Base-by-base conservation (phyloP, 2,113 vertebrate species). In the Vimba vimba region DNA sequence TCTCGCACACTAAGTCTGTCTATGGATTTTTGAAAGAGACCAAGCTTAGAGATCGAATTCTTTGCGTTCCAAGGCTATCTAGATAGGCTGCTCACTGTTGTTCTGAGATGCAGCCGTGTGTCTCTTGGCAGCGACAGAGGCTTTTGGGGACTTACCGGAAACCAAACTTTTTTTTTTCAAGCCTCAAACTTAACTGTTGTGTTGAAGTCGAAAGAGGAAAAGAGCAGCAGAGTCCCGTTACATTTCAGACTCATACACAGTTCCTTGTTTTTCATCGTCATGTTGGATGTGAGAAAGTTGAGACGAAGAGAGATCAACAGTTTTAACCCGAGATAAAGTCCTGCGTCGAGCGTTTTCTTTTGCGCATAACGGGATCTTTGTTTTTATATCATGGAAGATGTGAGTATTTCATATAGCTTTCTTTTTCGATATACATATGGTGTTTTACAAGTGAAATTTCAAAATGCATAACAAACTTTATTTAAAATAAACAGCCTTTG, bases 311-410 rank as follows among this genome's bases (percentile, higher is more conserved):
- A 87, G 86, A 64, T 77, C 80, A 10, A 33, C 33, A 47, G 71
- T 30, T 83, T 74, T 76, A 78, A 79, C 36, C 45, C 73, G 45
- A 87, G 81, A 90, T 90, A 90, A 89, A 74, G 47, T 77, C 55
- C 66, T 19, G 39, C 62, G 76, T 88, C 85, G 86, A 81, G 86
- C 84, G 39, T 62, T 87, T 89, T 62, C 30, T 74, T 43, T 60
- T 79, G 79, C 80, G 59, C 69, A 83, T 84, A 88, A 88, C 88
- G 89, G 90, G 90, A 43, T 43, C 25, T 57, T 68, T 45, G 71
- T 57, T 59, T 66, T 83, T 87, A 39, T 73, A 90, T 86, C 83
- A 92, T 92, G 91, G 91, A 89, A 90, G 90, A 91, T 90, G 91
- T 92, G 89, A 92, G 91, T 87, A 78, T 85, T 85, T 84, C 25